Evolutionary conservation across 1,140 invertebrate species (phyloP).

Genomic region (Eubasilissa regina): DNA sequence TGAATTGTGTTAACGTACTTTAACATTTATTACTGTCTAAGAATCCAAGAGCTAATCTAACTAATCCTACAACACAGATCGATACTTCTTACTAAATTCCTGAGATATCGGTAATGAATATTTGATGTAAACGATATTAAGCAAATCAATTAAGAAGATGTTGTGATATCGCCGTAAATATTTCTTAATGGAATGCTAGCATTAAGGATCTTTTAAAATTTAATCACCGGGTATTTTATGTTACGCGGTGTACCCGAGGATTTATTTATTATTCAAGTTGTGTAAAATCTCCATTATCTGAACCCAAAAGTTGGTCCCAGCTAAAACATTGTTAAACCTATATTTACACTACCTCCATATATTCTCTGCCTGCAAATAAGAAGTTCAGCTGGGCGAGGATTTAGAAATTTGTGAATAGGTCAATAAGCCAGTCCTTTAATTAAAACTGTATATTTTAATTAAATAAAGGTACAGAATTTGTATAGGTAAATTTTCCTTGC

Average conservation of each 20-base stretch:
- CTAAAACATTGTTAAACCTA: conserved; percentile 6
- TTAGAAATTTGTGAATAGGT: conserved; percentile 13
- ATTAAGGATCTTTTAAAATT: neutral
- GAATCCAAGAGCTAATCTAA: too few species aligned
- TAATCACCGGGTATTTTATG: too few species aligned
- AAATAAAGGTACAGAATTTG: neutral
- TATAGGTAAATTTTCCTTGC: too few species aligned
- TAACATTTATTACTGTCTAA: too few species aligned
- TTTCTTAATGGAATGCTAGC: neutral
- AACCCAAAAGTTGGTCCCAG: conserved; percentile 21
- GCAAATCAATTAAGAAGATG: neutral
- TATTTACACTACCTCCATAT: conserved; percentile 27
- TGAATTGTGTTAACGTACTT: too few species aligned
- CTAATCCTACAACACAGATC: too few species aligned
- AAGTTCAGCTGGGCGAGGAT: neutral
- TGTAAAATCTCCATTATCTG: conserved; percentile 31
- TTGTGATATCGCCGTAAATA: neutral
- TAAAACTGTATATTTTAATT: conserved; percentile 13
- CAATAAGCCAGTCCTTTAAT: conserved; percentile 6
- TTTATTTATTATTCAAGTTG: conserved; percentile 38
- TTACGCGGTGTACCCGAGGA: neutral
- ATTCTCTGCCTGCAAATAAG: conserved; percentile 21
- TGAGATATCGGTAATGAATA: too few species aligned
- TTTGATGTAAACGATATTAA: neutral
- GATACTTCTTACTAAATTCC: too few species aligned